Evolutionary conservation across 2,113 vertebrate genomes (phyloP).

Genomic region (Nyctibius bracteatus): DNA sequence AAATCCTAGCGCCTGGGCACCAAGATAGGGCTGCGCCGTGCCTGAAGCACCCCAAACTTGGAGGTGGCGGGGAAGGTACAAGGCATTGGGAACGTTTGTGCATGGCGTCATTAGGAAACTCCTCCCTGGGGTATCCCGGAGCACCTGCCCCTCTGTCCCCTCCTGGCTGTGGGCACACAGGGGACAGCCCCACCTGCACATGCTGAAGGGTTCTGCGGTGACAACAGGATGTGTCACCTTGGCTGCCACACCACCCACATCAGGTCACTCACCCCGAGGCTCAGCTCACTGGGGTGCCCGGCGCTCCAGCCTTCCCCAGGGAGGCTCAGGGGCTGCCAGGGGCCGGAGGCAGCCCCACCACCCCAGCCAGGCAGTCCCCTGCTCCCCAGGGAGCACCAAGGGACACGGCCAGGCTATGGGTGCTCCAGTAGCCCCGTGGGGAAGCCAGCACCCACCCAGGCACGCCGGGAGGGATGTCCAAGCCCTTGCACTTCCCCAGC

Average conservation of each 20-base stretch:
- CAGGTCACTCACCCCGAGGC: accelerated
- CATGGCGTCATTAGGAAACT: accelerated
- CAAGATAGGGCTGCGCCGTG: accelerated
- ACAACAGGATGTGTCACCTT: background rate
- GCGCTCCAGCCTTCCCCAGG: background rate
- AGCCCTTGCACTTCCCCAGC: background rate
- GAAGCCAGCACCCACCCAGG: accelerated
- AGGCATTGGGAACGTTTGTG: background rate
- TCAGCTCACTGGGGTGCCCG: background rate
- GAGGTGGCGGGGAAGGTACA: background rate
- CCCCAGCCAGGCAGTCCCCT: accelerated
- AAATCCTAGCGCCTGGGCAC: accelerated
- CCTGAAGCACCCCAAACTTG: accelerated
- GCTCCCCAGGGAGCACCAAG: background rate
- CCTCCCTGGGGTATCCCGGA: accelerated
- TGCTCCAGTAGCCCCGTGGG: accelerated
- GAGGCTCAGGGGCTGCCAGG: background rate
- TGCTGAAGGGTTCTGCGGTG: background rate
- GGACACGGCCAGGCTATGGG: accelerated
- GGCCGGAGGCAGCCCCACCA: background rate
- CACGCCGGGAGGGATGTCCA: accelerated
- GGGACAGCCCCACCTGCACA: background rate
- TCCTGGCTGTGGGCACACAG: accelerated
- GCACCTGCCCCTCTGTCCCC: accelerated
- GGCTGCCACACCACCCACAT: background rate